Evolutionary conservation across 2,888 invertebrate species (phyloP), one percentile per base, ranked within the genome.

Genomic region (Ormyrus thymus): DNA sequence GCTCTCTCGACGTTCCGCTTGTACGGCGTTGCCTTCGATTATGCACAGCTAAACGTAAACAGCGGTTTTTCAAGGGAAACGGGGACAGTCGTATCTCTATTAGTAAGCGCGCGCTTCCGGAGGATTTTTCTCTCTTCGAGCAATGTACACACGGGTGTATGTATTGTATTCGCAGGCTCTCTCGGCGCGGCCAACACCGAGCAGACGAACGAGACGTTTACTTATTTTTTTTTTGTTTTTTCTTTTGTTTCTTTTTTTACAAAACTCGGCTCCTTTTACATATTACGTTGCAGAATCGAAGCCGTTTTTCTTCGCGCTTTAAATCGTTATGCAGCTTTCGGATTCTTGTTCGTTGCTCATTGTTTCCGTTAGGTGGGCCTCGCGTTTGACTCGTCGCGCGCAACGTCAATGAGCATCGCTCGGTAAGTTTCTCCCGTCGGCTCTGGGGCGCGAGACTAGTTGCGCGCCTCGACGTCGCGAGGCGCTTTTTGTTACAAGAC

Each of bases 31-130:
- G 73, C 4, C 29, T 29, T 29, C 79, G 76, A 80, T 80, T 83
- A 83, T 83, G 50, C 86, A 86, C 85, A 86, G 80, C 85, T 86
- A 82, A 29, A 70, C 78, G 79, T 82, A 82, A 82, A 82, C 76
- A 72, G 64, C 79, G 29, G 29, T 29, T 29, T 29, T 29, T 4
- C 29, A 29, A 29, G 29, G 29, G 29, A 0, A 29, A 29, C 29
- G 29, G 51, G 11, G 58, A 50, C 51, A 74, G 56, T 64, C 58
- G 46, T 29, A 29, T 29, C 4, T 50, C 6, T 29, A 66, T 29
- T 58, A 10, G 8, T 51, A 11, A 68, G n/a, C n/a, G 48, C 59
- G 13, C 56, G 56, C 65, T 6, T 58, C 10, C 64, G 15, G 61
- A 59, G 15, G 43, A 29, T 29, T 29, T 4, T 29, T 29, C 1